phyloP scores from a whole-genome alignment of 2,113 vertebrate species.

The Xiphophorus maculatus region DNA sequence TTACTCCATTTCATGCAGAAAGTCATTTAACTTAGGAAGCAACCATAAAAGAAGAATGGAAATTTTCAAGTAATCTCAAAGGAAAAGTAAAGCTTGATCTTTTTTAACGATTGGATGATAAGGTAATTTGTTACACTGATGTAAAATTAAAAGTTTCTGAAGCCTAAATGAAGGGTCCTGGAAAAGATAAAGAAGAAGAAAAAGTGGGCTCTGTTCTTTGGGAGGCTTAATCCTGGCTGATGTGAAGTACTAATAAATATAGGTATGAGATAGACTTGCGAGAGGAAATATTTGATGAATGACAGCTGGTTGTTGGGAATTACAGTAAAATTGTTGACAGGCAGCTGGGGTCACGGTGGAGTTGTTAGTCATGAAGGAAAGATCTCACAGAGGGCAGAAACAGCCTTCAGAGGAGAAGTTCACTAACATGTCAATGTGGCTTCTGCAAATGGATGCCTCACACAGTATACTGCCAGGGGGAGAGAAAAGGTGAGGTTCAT shows the following conservation, averaged over 20 bases:
- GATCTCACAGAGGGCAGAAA: conserved; percentile 37
- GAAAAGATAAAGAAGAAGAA: neutral
- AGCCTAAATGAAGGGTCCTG: neutral
- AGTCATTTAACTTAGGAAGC: conserved; percentile 14
- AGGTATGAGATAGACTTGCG: conserved; percentile 29
- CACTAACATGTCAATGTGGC: conserved; percentile 47
- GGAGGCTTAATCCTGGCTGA: conserved; percentile 22
- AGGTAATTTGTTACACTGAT: conserved; percentile 15
- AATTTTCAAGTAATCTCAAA: conserved; percentile 41
- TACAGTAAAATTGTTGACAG: conserved; percentile 54
- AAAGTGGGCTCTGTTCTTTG: conserved; percentile 4
- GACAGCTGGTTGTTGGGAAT: conserved; percentile 60
- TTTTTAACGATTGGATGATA: conserved; percentile 12
- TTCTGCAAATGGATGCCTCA: conserved; percentile 54
- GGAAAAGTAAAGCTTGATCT: conserved; percentile 16
- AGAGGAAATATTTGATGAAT: conserved; percentile 51
- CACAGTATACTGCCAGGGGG: conserved; percentile 41
- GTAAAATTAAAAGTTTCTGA: conserved; percentile 2
- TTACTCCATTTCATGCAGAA: conserved; percentile 17
- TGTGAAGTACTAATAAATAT: conserved; percentile 19
- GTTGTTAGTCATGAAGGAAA: conserved; percentile 62
- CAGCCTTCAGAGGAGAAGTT: conserved; percentile 37
- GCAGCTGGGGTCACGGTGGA: conserved; percentile 50
- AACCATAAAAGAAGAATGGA: conserved; percentile 28
- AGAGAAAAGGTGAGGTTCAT: conserved; percentile 49